Percentiles rank a stretch among this genome's conserved stretches.
Evolutionary conservation across 2,113 vertebrate genomes (phyloP).

Genomic region (Daphoenositta chrysoptera): DNA sequence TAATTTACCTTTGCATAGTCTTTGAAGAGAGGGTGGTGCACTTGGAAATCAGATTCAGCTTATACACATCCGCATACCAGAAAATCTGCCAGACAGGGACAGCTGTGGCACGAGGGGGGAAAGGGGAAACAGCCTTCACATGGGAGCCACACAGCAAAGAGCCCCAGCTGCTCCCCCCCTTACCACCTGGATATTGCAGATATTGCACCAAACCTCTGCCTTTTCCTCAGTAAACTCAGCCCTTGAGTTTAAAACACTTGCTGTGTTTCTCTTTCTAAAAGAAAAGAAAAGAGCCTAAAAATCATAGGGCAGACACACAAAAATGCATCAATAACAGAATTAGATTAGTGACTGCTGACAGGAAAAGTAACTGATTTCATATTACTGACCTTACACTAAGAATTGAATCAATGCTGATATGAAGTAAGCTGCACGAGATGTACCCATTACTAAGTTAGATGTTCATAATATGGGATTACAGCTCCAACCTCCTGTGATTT

Average conservation of each 20-base stretch:
- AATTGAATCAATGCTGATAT: background rate
- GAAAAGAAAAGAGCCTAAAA: background rate
- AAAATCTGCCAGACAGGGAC: background rate
- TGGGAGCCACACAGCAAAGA: background rate
- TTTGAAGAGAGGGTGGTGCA: background rate
- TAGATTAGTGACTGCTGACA: background rate
- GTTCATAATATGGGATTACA: background rate
- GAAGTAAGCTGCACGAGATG: background rate
- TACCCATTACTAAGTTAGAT: background rate
- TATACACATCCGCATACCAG: background rate
- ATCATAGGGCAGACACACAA: background rate
- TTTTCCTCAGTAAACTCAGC: background rate
- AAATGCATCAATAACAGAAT: background rate
- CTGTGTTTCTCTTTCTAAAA: background rate
- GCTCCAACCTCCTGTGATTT: background rate
- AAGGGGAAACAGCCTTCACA: background rate
- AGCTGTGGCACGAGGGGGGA: background rate
- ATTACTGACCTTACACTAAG: background rate
- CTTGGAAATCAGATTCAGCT: background rate
- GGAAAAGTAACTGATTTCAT: constrained; percentile 13
- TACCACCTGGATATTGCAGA: background rate
- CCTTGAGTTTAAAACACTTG: fast-evolving
- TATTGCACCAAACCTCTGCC: background rate
- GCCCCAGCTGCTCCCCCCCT: background rate
- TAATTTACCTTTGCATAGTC: background rate